Evolutionary conservation across 2,888 invertebrate species (phyloP).

Genomic region (Drepana falcataria): DNA sequence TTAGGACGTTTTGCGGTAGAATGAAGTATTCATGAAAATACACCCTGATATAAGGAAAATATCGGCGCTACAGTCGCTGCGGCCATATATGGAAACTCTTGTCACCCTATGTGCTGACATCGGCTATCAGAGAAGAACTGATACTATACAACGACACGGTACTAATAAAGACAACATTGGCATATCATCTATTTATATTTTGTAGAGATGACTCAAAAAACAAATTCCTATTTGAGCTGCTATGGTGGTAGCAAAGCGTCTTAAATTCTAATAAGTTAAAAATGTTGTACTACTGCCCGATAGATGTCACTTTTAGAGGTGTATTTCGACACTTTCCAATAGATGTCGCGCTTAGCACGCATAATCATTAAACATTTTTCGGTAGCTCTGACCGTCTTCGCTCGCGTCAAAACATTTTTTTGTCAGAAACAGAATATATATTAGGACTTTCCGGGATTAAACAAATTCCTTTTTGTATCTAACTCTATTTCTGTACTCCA

Average conservation of each 20-base stretch:
- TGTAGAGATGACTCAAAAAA: constrained; percentile 7
- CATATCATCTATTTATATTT: background rate
- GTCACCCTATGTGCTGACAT: background rate
- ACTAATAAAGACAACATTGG: background rate
- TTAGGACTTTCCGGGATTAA: too few relatives aligned
- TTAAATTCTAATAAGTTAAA: background rate
- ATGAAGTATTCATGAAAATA: constrained; percentile 76
- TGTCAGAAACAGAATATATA: too few relatives aligned
- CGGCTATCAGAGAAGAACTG: background rate
- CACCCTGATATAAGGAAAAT: constrained; percentile 75
- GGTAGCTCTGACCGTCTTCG: too few relatives aligned
- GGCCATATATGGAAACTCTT: constrained; percentile 40
- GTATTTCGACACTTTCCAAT: constrained; percentile 24
- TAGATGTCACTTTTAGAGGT: constrained; percentile 20
- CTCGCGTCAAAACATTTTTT: too few relatives aligned
- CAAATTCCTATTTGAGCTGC: background rate
- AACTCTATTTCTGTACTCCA: too few relatives aligned
- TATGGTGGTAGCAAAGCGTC: constrained; percentile 9
- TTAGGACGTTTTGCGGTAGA: constrained; percentile 72
- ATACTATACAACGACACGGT: background rate
- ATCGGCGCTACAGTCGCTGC: constrained; percentile 65
- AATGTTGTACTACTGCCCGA: constrained; percentile 17
- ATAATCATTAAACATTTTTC: background rate
- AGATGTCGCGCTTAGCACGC: constrained; percentile 30
- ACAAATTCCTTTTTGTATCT: too few relatives aligned